Base-by-base conservation (phyloP, 1,140 invertebrate species). In the Eurytemora carolleeae region DNA sequence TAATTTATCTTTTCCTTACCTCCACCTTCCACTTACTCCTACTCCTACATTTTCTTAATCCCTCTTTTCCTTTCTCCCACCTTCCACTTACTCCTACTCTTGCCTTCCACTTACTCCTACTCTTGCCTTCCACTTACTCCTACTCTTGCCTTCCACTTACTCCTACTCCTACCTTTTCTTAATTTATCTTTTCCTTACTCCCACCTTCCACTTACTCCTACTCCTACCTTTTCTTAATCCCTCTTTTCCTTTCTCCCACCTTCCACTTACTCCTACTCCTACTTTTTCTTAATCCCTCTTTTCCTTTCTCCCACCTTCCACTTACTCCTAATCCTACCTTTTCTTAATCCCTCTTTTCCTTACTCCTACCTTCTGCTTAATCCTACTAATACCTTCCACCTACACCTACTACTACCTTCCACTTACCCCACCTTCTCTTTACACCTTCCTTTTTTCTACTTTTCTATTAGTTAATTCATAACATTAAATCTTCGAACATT, bases 141-240 rank as follows among this genome's bases (percentile, higher is more conserved):
- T 59, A n/a, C 2, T 59, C 26, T 2, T 59, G n/a, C 2, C 18
- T 22, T 18, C 22, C 26, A 3, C n/a, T 22, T 24, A 44, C 58
- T 3, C 44, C 26, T 59, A 18, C 26, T 44, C 22, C 26, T 24
- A 44, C 58, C n/a, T 44, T 22, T 59, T 44, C 58, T 56, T 53
- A 22, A 1, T 44, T 25, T 56, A 12, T 25, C 2, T 59, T 22
- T 3, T 59, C 26, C n/a, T 44, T 22, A 1, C 44, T 18, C 21
- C n/a, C 7, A 52, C 18, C 23, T n/a, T 59, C 26, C 24, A 18
- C 58, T 44, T 59, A 22, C 2, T 59, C 26, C 2, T 24, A 1
- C 18, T 25, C 2, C 2, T 22, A 18, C 22, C 17, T 59, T 44
- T n/a, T n/a, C n/a, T n/a, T n/a, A n/a, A n/a, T n/a, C n/a, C n/a